Base-by-base conservation (phyloP, 2,888 invertebrate genomes). In the Caradrina kadenii region DNA sequence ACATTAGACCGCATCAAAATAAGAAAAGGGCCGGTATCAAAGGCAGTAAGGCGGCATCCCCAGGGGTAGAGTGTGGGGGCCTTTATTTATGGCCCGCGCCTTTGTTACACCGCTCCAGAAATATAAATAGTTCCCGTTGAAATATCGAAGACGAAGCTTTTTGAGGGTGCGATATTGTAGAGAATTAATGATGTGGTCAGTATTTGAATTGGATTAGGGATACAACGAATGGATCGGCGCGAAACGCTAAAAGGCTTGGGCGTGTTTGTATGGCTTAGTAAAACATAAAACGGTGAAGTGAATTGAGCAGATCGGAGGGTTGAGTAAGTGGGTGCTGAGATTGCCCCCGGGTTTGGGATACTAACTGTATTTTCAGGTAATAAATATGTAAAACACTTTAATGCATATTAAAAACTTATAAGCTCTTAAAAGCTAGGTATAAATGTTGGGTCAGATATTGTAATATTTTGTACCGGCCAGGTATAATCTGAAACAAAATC, bases 181-280 rank as follows among this genome's bases (percentile, higher is more conserved):
- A 90, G 92, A 95, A 96, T 95, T 95, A 95, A 96, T 96, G 96
- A 95, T 92, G 93, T 94, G 95, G 95, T 95, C 95, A 95, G 92
- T 85, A 91, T 91, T 92, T 83, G 90, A 89, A 94, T 95, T 94
- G 93, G 93, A 93, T 94, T 93, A 93, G 91, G 94, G 93, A 89
- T 82, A 82, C 70, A 75, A 58, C 58, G 58, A 68, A 79, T 78
- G 72, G 85, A 85, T 87, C 84, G 86, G 89, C 81, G 92, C 87
- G 90, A 92, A 91, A 92, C 89, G 91, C 89, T 94, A 94, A 95
- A 94, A 95, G 93, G 92, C 90, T 92, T 88, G 89, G 89, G 90
- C 87, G 91, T 90, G 91, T 90, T 90, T 93, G 88, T 90, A 89
- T 80, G 91, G 91, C 92, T 94, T 94, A 93, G 92, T 88, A 90